Percentiles rank a stretch among this genome's conserved stretches.
phyloP scores from a whole-genome alignment of 2,888 invertebrate genomes.

The Listrodromus nycthemerus region DNA sequence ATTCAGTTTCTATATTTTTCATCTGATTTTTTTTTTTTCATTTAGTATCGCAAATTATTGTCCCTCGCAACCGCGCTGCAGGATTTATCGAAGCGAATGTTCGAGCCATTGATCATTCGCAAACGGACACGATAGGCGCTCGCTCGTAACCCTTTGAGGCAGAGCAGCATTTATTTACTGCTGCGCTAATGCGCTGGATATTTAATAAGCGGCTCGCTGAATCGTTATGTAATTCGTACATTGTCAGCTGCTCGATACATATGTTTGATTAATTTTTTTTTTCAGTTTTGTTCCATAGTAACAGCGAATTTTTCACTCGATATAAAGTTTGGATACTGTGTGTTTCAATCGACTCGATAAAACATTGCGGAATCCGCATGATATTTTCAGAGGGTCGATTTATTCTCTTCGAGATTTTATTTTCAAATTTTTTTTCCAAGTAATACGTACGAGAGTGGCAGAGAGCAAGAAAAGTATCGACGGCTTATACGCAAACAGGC shows the following conservation, averaged over 20 bases:
- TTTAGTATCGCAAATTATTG: neutral
- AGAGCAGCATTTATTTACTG: neutral
- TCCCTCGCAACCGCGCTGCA: constrained; percentile 4
- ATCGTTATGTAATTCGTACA: neutral
- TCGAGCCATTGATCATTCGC: constrained; percentile 1
- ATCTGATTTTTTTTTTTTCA: neutral
- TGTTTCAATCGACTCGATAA: neutral
- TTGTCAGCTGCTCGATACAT: neutral
- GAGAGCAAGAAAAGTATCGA: neutral
- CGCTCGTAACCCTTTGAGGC: neutral
- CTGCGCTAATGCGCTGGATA: neutral
- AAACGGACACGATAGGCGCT: neutral
- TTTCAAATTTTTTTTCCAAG: constrained; percentile 3
- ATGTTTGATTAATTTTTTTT: neutral
- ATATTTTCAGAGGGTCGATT: neutral
- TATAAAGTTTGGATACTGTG: neutral
- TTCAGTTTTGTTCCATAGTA: neutral
- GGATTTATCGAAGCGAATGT: neutral
- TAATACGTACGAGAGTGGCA: neutral
- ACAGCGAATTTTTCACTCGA: neutral
- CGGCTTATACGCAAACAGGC: constrained; percentile 24
- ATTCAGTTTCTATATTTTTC: neutral
- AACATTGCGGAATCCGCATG: neutral
- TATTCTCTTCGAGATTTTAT: neutral
- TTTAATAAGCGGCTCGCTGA: neutral